Evolutionary conservation across 2,113 vertebrate genomes (phyloP).

Genomic region (Labeo catla): DNA sequence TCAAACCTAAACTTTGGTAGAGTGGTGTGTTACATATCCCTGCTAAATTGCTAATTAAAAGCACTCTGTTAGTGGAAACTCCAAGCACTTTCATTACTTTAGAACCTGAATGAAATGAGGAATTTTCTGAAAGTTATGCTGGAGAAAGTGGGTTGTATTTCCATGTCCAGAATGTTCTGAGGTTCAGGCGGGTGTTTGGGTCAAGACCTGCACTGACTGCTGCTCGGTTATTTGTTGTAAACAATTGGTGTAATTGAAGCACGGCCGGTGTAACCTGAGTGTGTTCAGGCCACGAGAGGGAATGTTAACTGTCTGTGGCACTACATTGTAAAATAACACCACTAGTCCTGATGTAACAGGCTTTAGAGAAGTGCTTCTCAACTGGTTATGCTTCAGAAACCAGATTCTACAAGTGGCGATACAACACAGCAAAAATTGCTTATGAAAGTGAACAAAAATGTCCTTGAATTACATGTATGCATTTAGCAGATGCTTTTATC

Average conservation of each 20-base stretch:
- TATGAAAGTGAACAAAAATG: background rate
- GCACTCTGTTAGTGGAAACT: background rate
- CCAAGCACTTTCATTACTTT: background rate
- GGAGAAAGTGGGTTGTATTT: slow-evolving; percentile 52
- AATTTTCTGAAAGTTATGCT: background rate
- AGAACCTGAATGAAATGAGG: slow-evolving; percentile 3
- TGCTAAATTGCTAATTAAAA: background rate
- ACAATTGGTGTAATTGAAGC: slow-evolving; percentile 74
- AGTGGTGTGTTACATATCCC: background rate
- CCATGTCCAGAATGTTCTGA: slow-evolving; percentile 57
- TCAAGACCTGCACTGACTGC: slow-evolving; percentile 61
- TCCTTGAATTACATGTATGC: background rate
- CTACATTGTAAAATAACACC: slow-evolving; percentile 50
- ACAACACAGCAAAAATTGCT: background rate
- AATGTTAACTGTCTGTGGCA: slow-evolving; percentile 63
- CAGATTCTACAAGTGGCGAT: background rate
- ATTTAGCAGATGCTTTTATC: background rate
- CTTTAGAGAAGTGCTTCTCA: slow-evolving; percentile 10
- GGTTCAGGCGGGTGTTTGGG: slow-evolving; percentile 42
- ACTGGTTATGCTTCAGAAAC: background rate
- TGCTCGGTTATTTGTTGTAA: slow-evolving; percentile 66
- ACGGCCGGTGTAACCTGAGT: slow-evolving; percentile 70
- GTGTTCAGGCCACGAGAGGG: slow-evolving; percentile 59
- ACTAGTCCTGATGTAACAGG: slow-evolving; percentile 14
- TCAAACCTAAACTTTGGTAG: background rate